Conservation (phyloP, 2,888 invertebrate genomes). For the Amorpha juglandis region DNA sequence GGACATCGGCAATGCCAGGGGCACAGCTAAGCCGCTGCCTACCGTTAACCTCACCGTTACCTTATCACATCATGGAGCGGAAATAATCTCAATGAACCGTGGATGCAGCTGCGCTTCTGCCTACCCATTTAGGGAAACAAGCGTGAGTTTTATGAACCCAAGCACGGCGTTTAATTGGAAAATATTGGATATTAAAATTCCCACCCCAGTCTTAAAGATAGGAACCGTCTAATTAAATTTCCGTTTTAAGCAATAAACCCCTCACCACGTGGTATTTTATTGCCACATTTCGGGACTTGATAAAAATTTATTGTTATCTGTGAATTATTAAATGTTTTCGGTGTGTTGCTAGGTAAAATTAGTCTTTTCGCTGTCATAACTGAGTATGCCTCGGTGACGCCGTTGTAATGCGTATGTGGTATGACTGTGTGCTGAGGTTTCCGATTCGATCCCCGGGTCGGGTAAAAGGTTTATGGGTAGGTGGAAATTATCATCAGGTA, state of each 20-base stretch:
- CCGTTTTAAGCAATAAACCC: slow-evolving; percentile 59
- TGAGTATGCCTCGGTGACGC: too few species aligned
- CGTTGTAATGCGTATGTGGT: neutral
- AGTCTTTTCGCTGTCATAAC: neutral
- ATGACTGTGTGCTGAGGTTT: too few species aligned
- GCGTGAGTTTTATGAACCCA: slow-evolving; percentile 30
- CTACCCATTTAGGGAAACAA: too few species aligned
- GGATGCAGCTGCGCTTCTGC: too few species aligned
- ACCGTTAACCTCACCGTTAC: too few species aligned
- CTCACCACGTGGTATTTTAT: slow-evolving; percentile 66
- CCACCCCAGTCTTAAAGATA: slow-evolving; percentile 49
- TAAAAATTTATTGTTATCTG: slow-evolving; percentile 62
- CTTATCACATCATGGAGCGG: too few species aligned
- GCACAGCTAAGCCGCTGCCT: too few species aligned
- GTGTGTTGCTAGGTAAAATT: neutral
- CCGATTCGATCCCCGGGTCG: too few species aligned
- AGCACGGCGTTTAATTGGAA: slow-evolving; percentile 50
- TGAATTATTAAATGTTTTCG: slow-evolving; percentile 49
- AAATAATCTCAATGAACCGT: too few species aligned
- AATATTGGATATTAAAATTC: slow-evolving; percentile 54
- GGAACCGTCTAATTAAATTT: slow-evolving; percentile 64
- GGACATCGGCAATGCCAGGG: too few species aligned
- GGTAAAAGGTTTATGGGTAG: too few species aligned
- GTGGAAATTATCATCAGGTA: too few species aligned
- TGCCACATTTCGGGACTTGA: slow-evolving; percentile 59